Evolutionary conservation across 2,888 invertebrate genomes (phyloP).

Genomic region (Acrobasis repandana): DNA sequence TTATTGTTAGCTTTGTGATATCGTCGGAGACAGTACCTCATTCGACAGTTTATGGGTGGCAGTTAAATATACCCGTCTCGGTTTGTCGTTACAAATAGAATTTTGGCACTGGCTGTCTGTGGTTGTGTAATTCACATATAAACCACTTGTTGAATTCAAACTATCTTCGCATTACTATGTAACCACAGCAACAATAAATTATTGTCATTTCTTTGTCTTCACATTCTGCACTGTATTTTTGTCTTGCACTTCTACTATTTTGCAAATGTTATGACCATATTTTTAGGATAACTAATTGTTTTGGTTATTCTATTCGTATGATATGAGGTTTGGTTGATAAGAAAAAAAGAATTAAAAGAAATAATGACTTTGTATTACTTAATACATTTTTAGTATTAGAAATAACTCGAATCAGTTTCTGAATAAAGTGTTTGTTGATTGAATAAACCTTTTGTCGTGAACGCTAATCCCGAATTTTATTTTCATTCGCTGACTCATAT

Average conservation of each 20-base stretch:
- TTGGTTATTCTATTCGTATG: no score
- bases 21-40: constrained; percentile 59
- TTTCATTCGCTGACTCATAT: background rate
- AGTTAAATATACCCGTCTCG: constrained; percentile 81
- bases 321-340: no score
- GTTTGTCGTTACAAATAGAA: constrained; percentile 81
- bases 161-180: constrained; percentile 58
- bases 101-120: constrained; percentile 80
- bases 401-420: background rate
- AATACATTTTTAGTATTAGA: no score
- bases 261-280: background rate
- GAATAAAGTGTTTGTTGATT: background rate
- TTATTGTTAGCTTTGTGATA: constrained; percentile 40
- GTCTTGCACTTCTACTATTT: background rate
- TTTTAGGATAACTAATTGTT: background rate
- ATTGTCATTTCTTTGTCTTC: constrained; percentile 30
- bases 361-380: no score
- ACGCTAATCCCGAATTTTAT: background rate
- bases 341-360: no score
- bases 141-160: constrained; percentile 73
- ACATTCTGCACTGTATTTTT: constrained; percentile 37
- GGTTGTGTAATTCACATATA: constrained; percentile 80
- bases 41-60: constrained; percentile 80
- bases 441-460: background rate
- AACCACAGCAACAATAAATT: constrained; percentile 41